These are phyloP conservation scores for Brachionichthys hirsutus DNA, from an alignment of 2,113 vertebrate genomes.

Conservation along the genomic window DNA sequence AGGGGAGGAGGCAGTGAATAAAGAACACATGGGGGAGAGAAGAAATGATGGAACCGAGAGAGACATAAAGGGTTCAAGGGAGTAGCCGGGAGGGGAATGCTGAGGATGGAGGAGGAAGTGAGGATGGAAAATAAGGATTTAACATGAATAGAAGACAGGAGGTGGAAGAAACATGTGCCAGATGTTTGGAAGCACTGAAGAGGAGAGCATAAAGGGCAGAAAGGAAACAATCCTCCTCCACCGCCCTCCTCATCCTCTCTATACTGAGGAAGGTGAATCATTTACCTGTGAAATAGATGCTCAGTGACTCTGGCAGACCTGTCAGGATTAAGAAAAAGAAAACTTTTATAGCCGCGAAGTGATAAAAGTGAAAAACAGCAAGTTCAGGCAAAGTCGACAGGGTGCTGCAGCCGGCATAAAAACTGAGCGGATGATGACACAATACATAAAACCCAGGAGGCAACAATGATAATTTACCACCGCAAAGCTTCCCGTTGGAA, in stretches of 20 bases:
- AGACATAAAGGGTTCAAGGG: no score
- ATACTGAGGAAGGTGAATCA: background rate
- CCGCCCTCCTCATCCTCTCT: background rate
- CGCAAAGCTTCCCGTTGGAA: conserved; percentile 18
- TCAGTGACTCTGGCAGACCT: conserved; percentile 93
- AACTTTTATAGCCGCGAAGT: conserved; percentile 8
- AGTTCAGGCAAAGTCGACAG: background rate
- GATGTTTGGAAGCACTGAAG: background rate
- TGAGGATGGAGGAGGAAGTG: no score
- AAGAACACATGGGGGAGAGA: no score
- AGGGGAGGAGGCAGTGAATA: no score
- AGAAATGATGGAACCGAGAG: no score
- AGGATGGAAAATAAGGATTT: background rate
- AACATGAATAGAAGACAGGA: background rate
- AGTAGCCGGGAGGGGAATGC: no score
- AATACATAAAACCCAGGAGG: conserved; percentile 11
- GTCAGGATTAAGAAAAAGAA: conserved; percentile 33
- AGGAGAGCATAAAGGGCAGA: background rate
- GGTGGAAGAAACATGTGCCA: background rate
- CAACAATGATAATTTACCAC: conserved; percentile 13
- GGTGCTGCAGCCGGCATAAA: background rate
- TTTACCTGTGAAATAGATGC: conserved; percentile 92
- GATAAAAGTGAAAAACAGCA: conserved; percentile 12
- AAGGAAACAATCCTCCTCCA: conserved; percentile 8
- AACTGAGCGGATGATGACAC: background rate